A percentile compares a stretch with the other conserved stretches of the same genome.
These are phyloP conservation scores for Asteroscopus sphinx DNA, from an alignment of 2,888 invertebrate species.

Conservation along the genomic window DNA sequence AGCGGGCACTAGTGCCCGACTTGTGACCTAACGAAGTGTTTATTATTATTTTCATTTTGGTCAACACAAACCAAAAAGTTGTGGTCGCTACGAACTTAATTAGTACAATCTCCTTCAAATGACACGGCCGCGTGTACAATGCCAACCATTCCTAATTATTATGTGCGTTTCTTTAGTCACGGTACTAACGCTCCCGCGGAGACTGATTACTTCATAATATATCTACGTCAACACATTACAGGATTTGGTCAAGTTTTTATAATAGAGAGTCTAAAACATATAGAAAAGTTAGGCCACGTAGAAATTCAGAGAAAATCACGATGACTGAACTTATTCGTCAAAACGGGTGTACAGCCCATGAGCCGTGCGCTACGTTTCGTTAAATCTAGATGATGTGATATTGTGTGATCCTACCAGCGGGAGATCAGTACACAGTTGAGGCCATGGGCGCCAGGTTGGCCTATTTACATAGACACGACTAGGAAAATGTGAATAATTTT, in stretches of 20 bases:
- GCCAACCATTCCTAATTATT: background rate
- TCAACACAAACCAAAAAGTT: constrained; percentile 2
- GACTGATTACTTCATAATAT: constrained; percentile 2
- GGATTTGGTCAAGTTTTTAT: constrained; percentile 31
- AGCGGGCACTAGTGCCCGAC: background rate
- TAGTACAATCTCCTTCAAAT: constrained; percentile 23
- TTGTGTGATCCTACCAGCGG: too few species aligned
- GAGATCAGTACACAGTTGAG: too few species aligned
- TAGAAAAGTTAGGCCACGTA: constrained; percentile 14
- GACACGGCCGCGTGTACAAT: constrained; percentile 7
- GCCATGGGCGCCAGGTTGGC: too few species aligned
- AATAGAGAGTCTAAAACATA: constrained; percentile 12
- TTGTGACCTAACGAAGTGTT: background rate
- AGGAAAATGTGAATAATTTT: too few species aligned
- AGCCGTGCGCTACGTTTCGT: too few species aligned
- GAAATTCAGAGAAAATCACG: background rate
- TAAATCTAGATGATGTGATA: too few species aligned
- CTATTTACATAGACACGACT: too few species aligned
- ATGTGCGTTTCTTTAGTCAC: background rate
- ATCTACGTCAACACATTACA: constrained; percentile 18
- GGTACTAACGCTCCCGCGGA: background rate
- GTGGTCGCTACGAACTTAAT: constrained; percentile 5
- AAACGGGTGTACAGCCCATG: too few species aligned
- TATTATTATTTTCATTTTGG: constrained; percentile 9
- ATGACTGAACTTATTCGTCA: background rate